phyloP scores from a whole-genome alignment of 2,797 vertebrate species.

The Myiotriccus ornatus region DNA sequence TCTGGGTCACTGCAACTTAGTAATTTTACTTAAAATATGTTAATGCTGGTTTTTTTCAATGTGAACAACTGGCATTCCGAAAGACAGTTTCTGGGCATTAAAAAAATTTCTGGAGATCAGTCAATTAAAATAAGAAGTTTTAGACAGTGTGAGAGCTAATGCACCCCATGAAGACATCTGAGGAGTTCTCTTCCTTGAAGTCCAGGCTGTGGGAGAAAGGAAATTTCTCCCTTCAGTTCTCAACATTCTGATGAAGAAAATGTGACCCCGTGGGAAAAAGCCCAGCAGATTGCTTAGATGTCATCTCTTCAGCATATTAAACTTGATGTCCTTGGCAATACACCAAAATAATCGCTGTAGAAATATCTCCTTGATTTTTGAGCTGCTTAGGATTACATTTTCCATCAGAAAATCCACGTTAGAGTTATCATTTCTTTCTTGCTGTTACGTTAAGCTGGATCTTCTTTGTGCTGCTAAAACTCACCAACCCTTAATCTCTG shows the following conservation, averaged over 20 bases:
- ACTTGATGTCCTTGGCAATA: neutral
- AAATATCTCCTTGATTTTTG: neutral
- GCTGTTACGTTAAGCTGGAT: conserved; percentile 12
- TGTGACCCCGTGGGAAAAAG: neutral
- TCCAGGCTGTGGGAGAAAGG: neutral
- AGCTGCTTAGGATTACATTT: conserved; percentile 39
- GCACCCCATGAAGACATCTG: neutral
- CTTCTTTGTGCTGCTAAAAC: conserved; percentile 34
- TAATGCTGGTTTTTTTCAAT: neutral
- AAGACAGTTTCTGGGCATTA: neutral
- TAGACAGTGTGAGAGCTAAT: neutral
- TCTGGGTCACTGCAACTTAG: neutral
- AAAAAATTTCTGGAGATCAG: neutral
- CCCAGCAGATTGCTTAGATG: neutral
- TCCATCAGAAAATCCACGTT: conserved; percentile 23
- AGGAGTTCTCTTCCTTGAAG: neutral
- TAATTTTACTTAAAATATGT: neutral
- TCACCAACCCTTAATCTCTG: neutral
- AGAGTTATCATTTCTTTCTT: conserved; percentile 26
- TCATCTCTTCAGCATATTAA: neutral
- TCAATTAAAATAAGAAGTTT: neutral
- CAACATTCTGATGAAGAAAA: neutral
- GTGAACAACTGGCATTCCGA: neutral
- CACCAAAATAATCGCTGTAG: neutral
- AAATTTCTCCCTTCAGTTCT: neutral